These are phyloP conservation scores for Aptenodytes patagonicus DNA, from an alignment of 2,113 vertebrate species.

Conservation along the genomic window DNA sequence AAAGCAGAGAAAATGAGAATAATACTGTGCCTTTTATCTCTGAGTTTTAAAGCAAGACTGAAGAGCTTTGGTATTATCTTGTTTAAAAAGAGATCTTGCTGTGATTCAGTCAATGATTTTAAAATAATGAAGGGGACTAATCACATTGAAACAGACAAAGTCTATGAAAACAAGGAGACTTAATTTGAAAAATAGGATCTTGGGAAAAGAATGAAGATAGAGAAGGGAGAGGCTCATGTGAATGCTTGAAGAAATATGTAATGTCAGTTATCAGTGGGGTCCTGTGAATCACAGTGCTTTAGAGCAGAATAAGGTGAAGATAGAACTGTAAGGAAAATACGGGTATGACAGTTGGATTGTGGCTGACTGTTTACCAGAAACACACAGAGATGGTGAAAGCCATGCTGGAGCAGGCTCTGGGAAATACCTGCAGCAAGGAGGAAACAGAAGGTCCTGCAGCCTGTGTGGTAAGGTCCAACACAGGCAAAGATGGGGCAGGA, in stretches of 20 bases:
- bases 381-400: not conserved
- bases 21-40: constrained; percentile 5
- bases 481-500: not conserved
- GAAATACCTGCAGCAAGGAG: not conserved
- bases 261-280: constrained; percentile 14
- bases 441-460: not conserved
- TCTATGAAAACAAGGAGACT: constrained; percentile 54
- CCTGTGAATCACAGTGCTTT: not conserved
- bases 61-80: constrained; percentile 24
- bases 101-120: constrained; percentile 33
- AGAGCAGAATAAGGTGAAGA: not conserved
- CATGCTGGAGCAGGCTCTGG: not conserved
- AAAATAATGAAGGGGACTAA: constrained; percentile 47
- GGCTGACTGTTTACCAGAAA: not conserved
- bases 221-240: constrained; percentile 4
- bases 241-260: constrained; percentile 25
- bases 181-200: constrained; percentile 52
- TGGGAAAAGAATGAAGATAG: constrained; percentile 21
- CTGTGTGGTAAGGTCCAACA: not conserved
- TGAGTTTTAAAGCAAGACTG: not conserved
- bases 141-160: constrained; percentile 61
- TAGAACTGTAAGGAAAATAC: not conserved
- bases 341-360: not conserved
- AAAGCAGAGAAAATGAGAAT: not conserved
- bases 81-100: constrained; percentile 36